Percentiles rank a stretch among this genome's conserved stretches.
phyloP scores from a whole-genome alignment of 2,797 vertebrate genomes.

The Silurus lanzhouensis region DNA sequence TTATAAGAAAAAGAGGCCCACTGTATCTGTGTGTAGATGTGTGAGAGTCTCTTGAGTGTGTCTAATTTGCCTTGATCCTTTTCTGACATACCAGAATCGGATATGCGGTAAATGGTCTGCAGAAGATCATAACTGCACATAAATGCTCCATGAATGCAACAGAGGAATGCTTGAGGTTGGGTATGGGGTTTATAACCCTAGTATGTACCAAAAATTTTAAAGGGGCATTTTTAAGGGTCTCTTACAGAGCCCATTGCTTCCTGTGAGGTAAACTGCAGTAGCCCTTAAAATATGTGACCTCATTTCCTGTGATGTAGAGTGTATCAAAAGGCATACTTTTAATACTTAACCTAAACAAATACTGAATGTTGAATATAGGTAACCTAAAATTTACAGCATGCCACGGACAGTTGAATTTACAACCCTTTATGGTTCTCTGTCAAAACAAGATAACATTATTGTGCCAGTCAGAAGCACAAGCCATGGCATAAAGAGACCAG shows the following conservation, averaged over 20 bases:
- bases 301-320: not conserved
- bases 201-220: slow-evolving; percentile 56
- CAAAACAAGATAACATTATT: not conserved
- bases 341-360: not conserved
- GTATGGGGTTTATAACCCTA: slow-evolving; percentile 33
- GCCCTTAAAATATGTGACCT: not conserved
- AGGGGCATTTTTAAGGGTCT: slow-evolving; percentile 20
- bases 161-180: slow-evolving; percentile 44
- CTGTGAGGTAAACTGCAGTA: not conserved
- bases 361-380: not conserved
- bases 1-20: not conserved
- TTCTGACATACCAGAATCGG: slow-evolving; percentile 53
- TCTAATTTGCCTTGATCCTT: slow-evolving; percentile 36
- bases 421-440: not conserved
- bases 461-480: not conserved
- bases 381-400: too few relatives aligned
- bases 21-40: slow-evolving; percentile 12
- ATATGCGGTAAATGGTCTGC: slow-evolving; percentile 61
- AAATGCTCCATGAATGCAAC: slow-evolving; percentile 57
- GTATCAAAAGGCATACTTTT: not conserved
- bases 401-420: not conserved
- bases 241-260: not conserved
- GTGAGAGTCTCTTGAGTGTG: slow-evolving; percentile 5
- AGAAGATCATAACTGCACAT: slow-evolving; percentile 50
- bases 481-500: not conserved